Conservation (phyloP, 2,797 vertebrate species). For the Macrochelys suwanniensis region DNA sequence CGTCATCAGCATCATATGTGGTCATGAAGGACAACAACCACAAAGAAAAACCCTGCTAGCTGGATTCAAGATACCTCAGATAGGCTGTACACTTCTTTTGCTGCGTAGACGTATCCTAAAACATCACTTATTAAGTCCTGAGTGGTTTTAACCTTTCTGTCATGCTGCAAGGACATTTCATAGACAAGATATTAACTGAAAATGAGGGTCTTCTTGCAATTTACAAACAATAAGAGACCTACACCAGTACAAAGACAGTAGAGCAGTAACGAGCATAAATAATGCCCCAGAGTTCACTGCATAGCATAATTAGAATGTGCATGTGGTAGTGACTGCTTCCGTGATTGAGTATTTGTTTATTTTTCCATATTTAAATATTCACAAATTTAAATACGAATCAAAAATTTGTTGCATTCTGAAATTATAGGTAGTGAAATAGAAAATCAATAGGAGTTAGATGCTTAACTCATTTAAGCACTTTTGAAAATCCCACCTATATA, state of each 20-base stretch:
- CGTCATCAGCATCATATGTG: too few species aligned
- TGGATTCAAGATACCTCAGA: too few species aligned
- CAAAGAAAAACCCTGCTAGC: too few species aligned
- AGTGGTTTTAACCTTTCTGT: background rate
- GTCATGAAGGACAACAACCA: too few species aligned
- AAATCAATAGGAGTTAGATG: background rate
- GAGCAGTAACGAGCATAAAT: background rate
- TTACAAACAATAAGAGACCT: too few species aligned
- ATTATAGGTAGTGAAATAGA: background rate
- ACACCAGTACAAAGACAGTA: background rate
- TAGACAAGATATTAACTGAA: background rate
- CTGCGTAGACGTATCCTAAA: background rate
- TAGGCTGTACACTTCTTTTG: too few species aligned
- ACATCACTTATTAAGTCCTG: background rate
- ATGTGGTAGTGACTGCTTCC: background rate
- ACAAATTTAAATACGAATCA: background rate
- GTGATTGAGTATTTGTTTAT: rapidly evolving
- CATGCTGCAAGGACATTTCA: background rate
- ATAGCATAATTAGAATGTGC: background rate
- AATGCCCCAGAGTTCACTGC: background rate
- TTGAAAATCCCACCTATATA: too few species aligned
- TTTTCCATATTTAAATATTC: background rate
- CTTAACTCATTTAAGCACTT: too few species aligned
- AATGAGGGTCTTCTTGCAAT: background rate
- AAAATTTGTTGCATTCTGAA: background rate